These are phyloP conservation scores for Leptosomus discolor DNA, from an alignment of 2,113 vertebrate genomes.

Conservation along the genomic window DNA sequence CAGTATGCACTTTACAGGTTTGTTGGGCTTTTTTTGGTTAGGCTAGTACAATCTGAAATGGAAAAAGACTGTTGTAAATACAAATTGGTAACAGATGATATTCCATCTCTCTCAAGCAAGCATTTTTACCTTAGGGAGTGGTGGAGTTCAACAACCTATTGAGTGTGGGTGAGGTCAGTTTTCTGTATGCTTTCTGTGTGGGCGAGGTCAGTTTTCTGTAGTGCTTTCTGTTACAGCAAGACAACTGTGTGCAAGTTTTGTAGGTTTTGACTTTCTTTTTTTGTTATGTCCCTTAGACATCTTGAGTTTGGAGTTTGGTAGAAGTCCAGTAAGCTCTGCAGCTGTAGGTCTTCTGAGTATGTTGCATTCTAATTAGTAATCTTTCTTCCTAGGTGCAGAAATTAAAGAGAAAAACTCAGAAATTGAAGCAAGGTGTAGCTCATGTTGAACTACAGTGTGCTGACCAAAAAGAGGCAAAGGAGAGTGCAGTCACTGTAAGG, in stretches of 20 bases:
- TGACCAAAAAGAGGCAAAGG: conserved; percentile 43
- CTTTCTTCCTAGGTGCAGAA: conserved; percentile 75
- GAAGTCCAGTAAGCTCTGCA: not conserved
- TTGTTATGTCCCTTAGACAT: not conserved
- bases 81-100: not conserved
- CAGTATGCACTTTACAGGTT: not conserved
- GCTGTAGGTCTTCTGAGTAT: not conserved
- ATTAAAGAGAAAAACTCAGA: conserved; percentile 72
- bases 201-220: not conserved
- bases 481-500: conserved; percentile 50
- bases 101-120: not conserved
- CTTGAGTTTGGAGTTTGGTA: not conserved
- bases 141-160: not conserved
- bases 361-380: not conserved
- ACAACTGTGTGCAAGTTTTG: not conserved
- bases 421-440: conserved; percentile 43
- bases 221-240: not conserved
- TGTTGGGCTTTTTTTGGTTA: not conserved
- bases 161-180: not conserved
- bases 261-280: not conserved
- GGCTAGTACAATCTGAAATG: not conserved
- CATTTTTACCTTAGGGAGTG: not conserved
- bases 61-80: not conserved
- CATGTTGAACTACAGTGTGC: not conserved
- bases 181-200: not conserved